A percentile compares a stretch with the other conserved stretches of the same genome.
phyloP scores from a whole-genome alignment of 2,888 invertebrate species.

The Tricholauxania praeusta region DNA sequence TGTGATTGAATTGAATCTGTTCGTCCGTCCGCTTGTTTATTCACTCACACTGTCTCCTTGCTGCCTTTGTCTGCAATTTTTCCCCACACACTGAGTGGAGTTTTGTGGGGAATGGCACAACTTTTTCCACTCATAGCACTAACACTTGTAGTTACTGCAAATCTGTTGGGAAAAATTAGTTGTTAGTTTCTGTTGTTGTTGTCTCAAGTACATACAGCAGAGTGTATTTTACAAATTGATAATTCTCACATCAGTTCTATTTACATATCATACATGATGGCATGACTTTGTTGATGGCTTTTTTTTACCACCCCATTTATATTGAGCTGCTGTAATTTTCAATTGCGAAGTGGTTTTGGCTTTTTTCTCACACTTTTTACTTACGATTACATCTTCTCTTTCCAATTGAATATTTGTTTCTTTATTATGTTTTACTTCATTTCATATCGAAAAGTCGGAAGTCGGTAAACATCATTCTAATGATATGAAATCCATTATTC shows the following conservation, averaged over 20 bases:
- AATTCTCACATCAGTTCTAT: slow-evolving; percentile 35
- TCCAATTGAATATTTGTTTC: too few species aligned
- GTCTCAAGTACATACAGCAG: slow-evolving; percentile 25
- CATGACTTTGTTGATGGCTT: too few species aligned
- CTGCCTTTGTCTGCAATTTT: neutral
- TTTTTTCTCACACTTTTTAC: too few species aligned
- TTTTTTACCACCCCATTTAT: too few species aligned
- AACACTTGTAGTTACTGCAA: neutral
- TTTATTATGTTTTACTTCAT: too few species aligned
- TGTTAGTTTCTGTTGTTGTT: slow-evolving; percentile 24
- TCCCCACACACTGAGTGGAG: neutral
- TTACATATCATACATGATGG: neutral
- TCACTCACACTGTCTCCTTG: neutral
- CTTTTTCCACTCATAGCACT: slow-evolving; percentile 4
- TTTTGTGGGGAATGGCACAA: neutral
- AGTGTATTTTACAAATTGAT: slow-evolving; percentile 41
- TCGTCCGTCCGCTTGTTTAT: too few species aligned
- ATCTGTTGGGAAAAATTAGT: slow-evolving; percentile 20
- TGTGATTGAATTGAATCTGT: slow-evolving; percentile 31
- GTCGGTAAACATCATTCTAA: slow-evolving; percentile 52
- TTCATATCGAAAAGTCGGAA: neutral
- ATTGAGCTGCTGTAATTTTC: too few species aligned
- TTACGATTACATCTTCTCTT: too few species aligned
- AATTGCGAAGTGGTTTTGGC: too few species aligned
- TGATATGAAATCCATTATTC: slow-evolving; percentile 57